phyloP scores from a whole-genome alignment of 2,888 invertebrate species.

The Phyllotreta cruciferae region DNA sequence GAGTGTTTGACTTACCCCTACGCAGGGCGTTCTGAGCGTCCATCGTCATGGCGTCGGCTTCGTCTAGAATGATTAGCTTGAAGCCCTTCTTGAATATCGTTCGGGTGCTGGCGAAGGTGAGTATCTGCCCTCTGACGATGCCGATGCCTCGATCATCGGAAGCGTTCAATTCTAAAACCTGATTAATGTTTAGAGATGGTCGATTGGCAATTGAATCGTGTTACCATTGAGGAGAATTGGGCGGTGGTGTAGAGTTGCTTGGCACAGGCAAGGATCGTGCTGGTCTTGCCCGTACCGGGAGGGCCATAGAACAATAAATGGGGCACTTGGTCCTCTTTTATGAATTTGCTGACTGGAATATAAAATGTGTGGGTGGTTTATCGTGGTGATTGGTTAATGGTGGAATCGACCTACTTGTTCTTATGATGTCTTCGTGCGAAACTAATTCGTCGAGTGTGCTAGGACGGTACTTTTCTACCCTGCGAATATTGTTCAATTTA shows the following conservation, averaged over 20 bases:
- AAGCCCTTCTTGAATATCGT: conserved; percentile 94
- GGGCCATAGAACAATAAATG: conserved; percentile 98
- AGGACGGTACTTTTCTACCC: conserved; percentile 99
- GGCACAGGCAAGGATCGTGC: conserved; percentile 96
- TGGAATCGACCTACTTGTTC: conserved; percentile 75
- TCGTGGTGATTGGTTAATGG: not conserved
- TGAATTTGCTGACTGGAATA: conserved; percentile 80
- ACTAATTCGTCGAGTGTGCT: conserved; percentile 89
- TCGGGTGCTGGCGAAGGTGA: conserved; percentile 96
- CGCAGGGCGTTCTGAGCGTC: conserved; percentile 99
- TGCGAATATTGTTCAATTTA: conserved; percentile 53
- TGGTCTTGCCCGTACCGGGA: conserved; percentile 98
- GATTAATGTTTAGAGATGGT: conserved; percentile 24
- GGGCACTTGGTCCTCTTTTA: conserved; percentile 89
- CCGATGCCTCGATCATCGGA: conserved; percentile 98
- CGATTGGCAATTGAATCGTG: not conserved
- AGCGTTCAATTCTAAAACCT: conserved; percentile 93
- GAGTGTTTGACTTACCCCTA: conserved; percentile 71
- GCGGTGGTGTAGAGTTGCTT: conserved; percentile 87
- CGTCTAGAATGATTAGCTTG: conserved; percentile 96
- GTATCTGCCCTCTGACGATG: conserved; percentile 90
- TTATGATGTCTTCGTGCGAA: conserved; percentile 96
- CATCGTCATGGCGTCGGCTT: conserved; percentile 99
- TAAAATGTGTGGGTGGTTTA: not conserved
- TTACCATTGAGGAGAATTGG: conserved; percentile 93